A percentile compares a stretch with the other conserved stretches of the same genome.
phyloP scores from a whole-genome alignment of 2,797 vertebrate species.

The Hydrolagus colliei region DNA sequence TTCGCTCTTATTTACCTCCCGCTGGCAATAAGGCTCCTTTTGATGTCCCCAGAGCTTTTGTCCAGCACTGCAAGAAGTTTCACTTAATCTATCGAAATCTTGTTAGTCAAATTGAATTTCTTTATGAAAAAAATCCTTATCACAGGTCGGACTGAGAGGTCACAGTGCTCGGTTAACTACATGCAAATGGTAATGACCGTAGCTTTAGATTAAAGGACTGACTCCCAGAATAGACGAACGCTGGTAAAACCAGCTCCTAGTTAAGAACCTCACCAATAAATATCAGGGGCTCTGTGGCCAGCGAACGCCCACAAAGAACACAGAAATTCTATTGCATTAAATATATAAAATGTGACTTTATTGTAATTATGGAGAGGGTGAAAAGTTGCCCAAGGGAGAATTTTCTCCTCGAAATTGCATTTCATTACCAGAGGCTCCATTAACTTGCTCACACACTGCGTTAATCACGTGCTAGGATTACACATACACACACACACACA shows the following conservation, averaged over 20 bases:
- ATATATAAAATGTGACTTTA: not conserved
- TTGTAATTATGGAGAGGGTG: not conserved
- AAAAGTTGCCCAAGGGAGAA: not conserved
- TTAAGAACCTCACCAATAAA: constrained; percentile 1
- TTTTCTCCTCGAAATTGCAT: not conserved
- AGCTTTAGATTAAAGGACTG: too few species aligned
- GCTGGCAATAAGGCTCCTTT: constrained; percentile 19
- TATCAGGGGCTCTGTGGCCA: not conserved
- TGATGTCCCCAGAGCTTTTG: not conserved
- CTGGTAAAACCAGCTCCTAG: not conserved
- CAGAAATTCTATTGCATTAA: too few species aligned
- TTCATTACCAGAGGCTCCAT: not conserved
- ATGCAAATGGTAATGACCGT: not conserved
- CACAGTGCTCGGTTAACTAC: constrained; percentile 3
- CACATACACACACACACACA: too few species aligned
- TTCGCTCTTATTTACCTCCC: not conserved
- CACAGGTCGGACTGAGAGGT: not conserved
- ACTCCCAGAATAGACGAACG: not conserved
- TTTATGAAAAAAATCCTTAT: constrained; percentile 20
- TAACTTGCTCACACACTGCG: not conserved
- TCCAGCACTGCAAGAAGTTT: not conserved
- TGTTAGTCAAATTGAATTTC: constrained; percentile 22
- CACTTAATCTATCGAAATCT: constrained; percentile 6
- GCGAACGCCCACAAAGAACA: not conserved
- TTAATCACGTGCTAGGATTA: too few species aligned